Evolutionary conservation across 2,113 vertebrate species (phyloP), one percentile per base, ranked within the genome.

Genomic region (Corvus cornix): DNA sequence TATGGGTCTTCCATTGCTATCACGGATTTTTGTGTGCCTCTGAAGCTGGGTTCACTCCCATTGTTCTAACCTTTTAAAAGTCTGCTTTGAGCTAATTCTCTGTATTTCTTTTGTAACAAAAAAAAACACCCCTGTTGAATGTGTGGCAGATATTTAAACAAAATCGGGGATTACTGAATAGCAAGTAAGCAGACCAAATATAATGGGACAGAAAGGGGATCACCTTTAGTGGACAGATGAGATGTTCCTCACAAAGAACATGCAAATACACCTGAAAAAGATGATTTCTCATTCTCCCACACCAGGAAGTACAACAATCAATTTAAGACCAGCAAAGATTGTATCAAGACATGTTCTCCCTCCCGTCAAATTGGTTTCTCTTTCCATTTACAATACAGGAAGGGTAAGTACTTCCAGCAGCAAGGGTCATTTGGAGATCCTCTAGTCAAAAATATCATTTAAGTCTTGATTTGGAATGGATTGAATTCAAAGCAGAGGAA

Each of bases 181-280:
- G 4, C 18, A 56, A 24, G 41, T 24, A 83, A 79, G 86, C 31
- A 77, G 44, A 69, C 16, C 5, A 91, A 62, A 66, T 31, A 37
- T 12, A 79, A 46, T 15, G 14, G 10, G 46, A 60, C 37, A 69
- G n/a, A 87, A 64, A 31, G 9, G 30, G 5, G 8, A 56, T 60
- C 44, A 39, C 18, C 24, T 43, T 59, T 39, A 51, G 13, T 27
- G 77, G n/a, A 27, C 6, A 52, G 20, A 22, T 31, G 41, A 16
- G 14, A 52, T 1, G 0, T 20, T 68, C 37, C 14, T 77, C 73
- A 35, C 12, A 35, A 73, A 84, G 11, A 46, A 15, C 1, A 0
- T 20, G 7, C 5, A 69, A 64, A 66, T 18, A 7, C 16, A 48
- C 7, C 44, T 52, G n/a, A 44, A 24, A 31, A 64, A 69, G 23